Percentiles rank a stretch among this genome's conserved stretches.
Conservation (phyloP, 2,113 vertebrate species). For the Spea bombifrons region DNA sequence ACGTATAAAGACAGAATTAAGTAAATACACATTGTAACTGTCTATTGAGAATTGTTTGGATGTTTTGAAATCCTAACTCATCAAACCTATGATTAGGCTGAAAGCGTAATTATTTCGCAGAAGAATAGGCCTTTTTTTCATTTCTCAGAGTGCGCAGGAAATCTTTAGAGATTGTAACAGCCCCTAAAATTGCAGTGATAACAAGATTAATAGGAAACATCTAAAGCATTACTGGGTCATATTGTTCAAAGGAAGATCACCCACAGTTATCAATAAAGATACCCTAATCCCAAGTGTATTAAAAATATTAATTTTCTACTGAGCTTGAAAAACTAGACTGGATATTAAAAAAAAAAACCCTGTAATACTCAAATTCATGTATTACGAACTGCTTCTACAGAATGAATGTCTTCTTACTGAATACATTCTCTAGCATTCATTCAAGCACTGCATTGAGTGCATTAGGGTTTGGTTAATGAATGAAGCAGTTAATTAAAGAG, state of each 20-base stretch:
- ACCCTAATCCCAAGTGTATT: conserved; percentile 37
- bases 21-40: conserved; percentile 31
- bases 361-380: no score
- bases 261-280: conserved; percentile 35
- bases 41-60: conserved; percentile 21
- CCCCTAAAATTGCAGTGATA: conserved; percentile 36
- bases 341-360: conserved; percentile 4
- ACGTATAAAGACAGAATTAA: conserved; percentile 4
- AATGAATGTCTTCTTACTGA: no score
- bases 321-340: conserved; percentile 26
- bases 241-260: conserved; percentile 38
- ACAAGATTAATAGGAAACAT: conserved; percentile 42
- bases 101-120: conserved; percentile 37
- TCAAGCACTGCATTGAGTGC: no score
- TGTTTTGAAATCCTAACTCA: conserved; percentile 32
- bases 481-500: no score
- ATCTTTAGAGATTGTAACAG: conserved; percentile 24
- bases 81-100: conserved; percentile 40
- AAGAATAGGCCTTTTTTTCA: conserved; percentile 33
- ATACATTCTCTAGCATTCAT: no score
- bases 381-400: no score
- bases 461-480: no score
- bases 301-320: conserved; percentile 39
- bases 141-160: conserved; percentile 28
- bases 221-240: conserved; percentile 37